A percentile compares a stretch with the other conserved stretches of the same genome.
Evolutionary conservation across 2,113 vertebrate species (phyloP).

Genomic region (Microtus ochrogaster): DNA sequence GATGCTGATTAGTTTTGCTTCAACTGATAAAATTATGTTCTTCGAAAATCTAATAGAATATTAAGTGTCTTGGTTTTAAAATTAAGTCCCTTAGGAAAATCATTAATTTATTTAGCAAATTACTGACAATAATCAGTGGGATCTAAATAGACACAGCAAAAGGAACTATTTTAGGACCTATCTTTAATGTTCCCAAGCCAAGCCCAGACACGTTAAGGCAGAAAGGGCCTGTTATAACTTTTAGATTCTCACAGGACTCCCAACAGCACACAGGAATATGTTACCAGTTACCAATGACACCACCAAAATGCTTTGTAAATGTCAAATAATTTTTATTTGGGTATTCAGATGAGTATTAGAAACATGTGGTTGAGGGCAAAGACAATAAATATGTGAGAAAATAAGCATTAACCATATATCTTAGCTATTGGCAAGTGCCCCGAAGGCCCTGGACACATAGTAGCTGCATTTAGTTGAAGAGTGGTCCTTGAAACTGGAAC

Average conservation of each 20-base stretch:
- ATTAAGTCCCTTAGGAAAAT: constrained; percentile 4
- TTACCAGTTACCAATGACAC: not conserved
- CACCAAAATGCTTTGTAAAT: not conserved
- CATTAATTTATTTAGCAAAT: constrained; percentile 35
- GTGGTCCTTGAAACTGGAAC: not conserved
- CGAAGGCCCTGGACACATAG: not conserved
- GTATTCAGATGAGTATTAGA: not conserved
- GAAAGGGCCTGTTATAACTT: not conserved
- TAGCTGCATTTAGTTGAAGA: not conserved
- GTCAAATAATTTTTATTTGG: not conserved
- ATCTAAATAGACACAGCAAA: not conserved
- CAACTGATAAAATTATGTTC: not conserved
- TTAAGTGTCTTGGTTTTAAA: constrained; percentile 27
- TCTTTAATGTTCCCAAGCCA: not conserved
- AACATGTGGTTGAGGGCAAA: not conserved
- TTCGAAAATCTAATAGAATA: not conserved
- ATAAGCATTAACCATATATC: not conserved
- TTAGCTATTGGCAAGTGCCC: not conserved
- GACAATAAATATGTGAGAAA: not conserved
- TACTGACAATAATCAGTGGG: not conserved
- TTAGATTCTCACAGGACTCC: not conserved
- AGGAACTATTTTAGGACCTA: constrained; percentile 12
- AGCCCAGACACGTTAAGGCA: not conserved
- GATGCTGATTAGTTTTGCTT: not conserved
- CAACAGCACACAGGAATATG: not conserved